Evolutionary conservation across 2,797 vertebrate species (phyloP).

Genomic region (Pampus argenteus): DNA sequence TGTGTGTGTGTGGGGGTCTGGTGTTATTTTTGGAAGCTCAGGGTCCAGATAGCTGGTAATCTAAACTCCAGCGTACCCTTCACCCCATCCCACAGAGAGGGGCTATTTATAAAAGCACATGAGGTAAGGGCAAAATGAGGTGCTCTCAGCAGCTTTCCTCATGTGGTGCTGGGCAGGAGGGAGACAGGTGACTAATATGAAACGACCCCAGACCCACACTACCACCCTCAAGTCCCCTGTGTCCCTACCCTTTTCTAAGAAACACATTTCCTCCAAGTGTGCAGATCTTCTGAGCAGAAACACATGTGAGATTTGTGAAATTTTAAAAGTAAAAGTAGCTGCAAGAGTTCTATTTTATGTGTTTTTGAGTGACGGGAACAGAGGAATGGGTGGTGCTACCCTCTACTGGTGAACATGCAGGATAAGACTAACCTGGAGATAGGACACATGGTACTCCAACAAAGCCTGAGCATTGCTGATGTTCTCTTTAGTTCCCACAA

Average conservation of each 20-base stretch:
- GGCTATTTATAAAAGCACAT: constrained; percentile 83
- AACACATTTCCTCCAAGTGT: background rate
- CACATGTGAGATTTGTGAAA: background rate
- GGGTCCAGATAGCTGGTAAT: constrained; percentile 83
- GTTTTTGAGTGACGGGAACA: constrained; percentile 20
- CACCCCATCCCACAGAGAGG: constrained; percentile 58
- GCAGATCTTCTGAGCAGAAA: constrained; percentile 9
- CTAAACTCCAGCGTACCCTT: constrained; percentile 75
- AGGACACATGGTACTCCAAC: constrained; percentile 93
- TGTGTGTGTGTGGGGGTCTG: no score
- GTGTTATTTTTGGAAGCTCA: constrained; percentile 80
- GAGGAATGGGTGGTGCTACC: constrained; percentile 9
- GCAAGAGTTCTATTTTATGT: background rate
- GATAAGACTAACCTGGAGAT: constrained; percentile 88
- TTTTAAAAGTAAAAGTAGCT: background rate
- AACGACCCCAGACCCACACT: constrained; percentile 28
- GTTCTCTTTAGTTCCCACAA: constrained; percentile 95
- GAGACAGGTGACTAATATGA: constrained; percentile 70
- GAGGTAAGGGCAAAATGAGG: constrained; percentile 81
- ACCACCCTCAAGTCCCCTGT: background rate
- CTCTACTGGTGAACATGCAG: constrained; percentile 37
- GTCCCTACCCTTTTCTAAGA: constrained; percentile 12
- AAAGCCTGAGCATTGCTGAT: constrained; percentile 95
- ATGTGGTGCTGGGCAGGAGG: constrained; percentile 32
- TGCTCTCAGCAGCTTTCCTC: constrained; percentile 81